phyloP scores from a whole-genome alignment of 1,140 invertebrate genomes.

The Trissolcus basalis region DNA sequence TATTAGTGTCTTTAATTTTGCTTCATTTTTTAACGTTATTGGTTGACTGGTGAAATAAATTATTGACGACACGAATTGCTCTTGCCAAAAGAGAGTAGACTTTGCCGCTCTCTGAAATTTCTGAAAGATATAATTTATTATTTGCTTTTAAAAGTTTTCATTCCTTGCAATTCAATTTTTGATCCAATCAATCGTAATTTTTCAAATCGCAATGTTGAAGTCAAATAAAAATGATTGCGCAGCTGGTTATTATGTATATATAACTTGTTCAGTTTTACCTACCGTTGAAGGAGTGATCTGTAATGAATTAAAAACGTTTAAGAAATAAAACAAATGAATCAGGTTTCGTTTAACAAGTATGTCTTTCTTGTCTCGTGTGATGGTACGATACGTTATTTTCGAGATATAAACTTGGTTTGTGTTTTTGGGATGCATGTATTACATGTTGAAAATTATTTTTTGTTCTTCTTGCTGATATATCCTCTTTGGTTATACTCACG shows the following conservation, averaged over 20 bases:
- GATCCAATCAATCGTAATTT: too few relatives aligned
- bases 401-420: slow-evolving; percentile 40
- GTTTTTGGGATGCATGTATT: slow-evolving; percentile 46
- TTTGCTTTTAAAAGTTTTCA: too few relatives aligned
- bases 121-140: too few relatives aligned
- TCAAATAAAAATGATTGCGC: slow-evolving; percentile 35
- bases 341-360: background rate
- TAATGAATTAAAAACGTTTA: slow-evolving; percentile 35
- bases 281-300: slow-evolving; percentile 46
- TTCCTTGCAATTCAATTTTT: too few relatives aligned
- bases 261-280: slow-evolving; percentile 28
- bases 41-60: too few relatives aligned
- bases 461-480: slow-evolving; percentile 61
- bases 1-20: too few relatives aligned
- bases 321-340: slow-evolving; percentile 5
- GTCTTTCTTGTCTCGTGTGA: slow-evolving; percentile 22
- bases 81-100: too few relatives aligned
- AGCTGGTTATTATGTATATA: background rate
- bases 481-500: slow-evolving; percentile 64
- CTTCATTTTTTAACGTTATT: too few relatives aligned
- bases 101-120: too few relatives aligned
- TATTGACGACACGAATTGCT: too few relatives aligned
- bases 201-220: slow-evolving; percentile 17
- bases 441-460: slow-evolving; percentile 49
- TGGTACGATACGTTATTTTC: slow-evolving; percentile 21